Base-by-base conservation (phyloP, 2,888 invertebrate genomes). In the Patella caerulea region DNA sequence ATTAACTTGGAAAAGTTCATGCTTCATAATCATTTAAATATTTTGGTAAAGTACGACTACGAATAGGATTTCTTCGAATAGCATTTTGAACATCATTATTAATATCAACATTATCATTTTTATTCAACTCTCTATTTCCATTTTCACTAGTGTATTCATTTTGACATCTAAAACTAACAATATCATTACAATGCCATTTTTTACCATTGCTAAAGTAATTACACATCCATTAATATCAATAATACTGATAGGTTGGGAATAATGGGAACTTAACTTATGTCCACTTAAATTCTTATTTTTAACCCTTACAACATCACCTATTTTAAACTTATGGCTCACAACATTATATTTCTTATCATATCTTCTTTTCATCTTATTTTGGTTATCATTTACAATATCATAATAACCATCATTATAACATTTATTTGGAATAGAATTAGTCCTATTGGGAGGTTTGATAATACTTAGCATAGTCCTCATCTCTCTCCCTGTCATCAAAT, bases 201-300 rank as follows among this genome's bases (percentile, higher is more conserved):
- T 71, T 71, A 71, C 71, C 71, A 71, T 24, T 9, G 17, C 17
- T 45, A 71, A 71, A 52, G 71, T 34, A 19, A 71, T 52, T 24
- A 34, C 52, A 71, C 29, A 24, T 24, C 71, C 71, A 17, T 71
- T 24, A 19, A 71, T 71, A 71, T 71, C 29, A 45, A 71, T 29
- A 71, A 71, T n/a, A 45, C 71, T 19, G 9, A 19, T 71, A 19
- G 71, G 71, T 71, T 71, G 9, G 29, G 71, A 71, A 71, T 71
- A 71, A 45, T 19, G 34, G 29, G 52, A n/a, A 52, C n/a, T n/a
- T n/a, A n/a, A n/a, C n/a, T n/a, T n/a, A n/a, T n/a, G n/a, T n/a
- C n/a, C n/a, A 71, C 71, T 45, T 52, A 17, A 17, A 29, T 24
- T 45, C n/a, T 71, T 71, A 29, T 17, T 71, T 17, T 52, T 29